Base-by-base conservation (phyloP, 2,113 vertebrate species). In the Scartelaos histophorus region DNA sequence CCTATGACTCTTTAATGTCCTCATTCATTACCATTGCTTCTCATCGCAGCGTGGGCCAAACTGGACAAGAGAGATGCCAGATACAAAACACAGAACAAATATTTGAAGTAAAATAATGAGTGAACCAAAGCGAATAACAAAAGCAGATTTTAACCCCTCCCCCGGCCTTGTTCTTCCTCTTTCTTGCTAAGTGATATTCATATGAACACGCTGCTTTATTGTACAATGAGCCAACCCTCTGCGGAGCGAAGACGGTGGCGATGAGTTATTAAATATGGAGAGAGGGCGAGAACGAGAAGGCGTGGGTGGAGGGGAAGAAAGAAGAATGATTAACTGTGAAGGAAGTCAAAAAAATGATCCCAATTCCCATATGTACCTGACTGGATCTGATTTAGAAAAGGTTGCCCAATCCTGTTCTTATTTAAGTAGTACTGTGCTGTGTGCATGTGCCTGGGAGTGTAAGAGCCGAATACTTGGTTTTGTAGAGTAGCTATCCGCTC, bases 1-100 rank as follows among this genome's bases (percentile, higher is more conserved):
- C 77, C 75, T 86, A 92, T 84, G 90, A 90, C 88, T 92, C 87
- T 88, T 90, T 93, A 93, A 93, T 92, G 91, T 87, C 90, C 87
- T 90, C 91, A 93, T 94, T 92, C 85, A 92, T 93, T 93, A 92
- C 84, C 82, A 83, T 82, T 75, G 81, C 78, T 73, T 86, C 83
- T 85, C 77, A 75, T 21, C 65, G 84, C 81, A 76, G 81, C 22
- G 35, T 85, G 81, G 61, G 69, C n/a, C 51, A 74, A 65, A 69
- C 76, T 45, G 75, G 84, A 83, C 73, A 21, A 74, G 67, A 57
- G 25, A 78, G 67, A 87, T 45, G 72, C 60, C 54, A 62, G 53
- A 68, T 13, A 69, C 57, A 24, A 68, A 45, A 15, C 19, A 71
- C 34, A 22, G 56, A 71, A 43, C 9, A 53, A 53, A 56, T 25